Evolutionary conservation across 2,113 vertebrate species (phyloP), one percentile per base, ranked within the genome.

Genomic region (Hirundichthys speculiger): DNA sequence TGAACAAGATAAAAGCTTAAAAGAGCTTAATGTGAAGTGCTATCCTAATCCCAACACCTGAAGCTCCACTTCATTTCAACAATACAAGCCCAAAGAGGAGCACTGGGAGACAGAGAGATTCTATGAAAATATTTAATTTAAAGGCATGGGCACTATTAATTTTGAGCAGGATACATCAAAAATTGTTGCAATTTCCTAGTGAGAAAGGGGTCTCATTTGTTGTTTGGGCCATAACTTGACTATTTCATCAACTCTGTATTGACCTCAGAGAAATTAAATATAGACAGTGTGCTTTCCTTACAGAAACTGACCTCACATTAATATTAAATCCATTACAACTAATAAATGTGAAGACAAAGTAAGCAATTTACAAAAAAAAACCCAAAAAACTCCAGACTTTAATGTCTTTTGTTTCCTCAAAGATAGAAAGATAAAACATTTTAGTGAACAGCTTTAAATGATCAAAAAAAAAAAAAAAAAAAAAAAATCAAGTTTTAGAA

Each of bases 1-100:
- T 64, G 52, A 46, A 50, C 64, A 48, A 39, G 69, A 46, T 47
- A 18, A 64, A 52, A 7, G 74, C 56, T 63, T 51, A 27, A n/a
- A 13, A 25, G 24, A 19, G 49, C 20, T 65, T 51, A 66, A 48
- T 40, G 48, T 1, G 27, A 5, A 45, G 22, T 20, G 50, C 34
- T 4, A 30, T 12, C 0, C 14, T 55, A 13, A 58, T 2, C 0
- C 14, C 3, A 5, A 48, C 46, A 61, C 4, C 16, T 2, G 11
- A 5, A 7, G 3, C 30, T 41, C 25, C 1, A n/a, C 19, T 58
- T 42, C 16, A 57, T 49, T 62, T 51, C 20, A 69, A 49, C 19
- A 20, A 42, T 27, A 34, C 0, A 2, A 41, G 14, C 46, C 2
- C 3, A 20, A 42, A 6, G 8, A 43, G 15, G 15, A 43, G n/a